These are phyloP conservation scores for Sebastiscus tertius DNA, from an alignment of 2,797 vertebrate species.

Conservation along the genomic window DNA sequence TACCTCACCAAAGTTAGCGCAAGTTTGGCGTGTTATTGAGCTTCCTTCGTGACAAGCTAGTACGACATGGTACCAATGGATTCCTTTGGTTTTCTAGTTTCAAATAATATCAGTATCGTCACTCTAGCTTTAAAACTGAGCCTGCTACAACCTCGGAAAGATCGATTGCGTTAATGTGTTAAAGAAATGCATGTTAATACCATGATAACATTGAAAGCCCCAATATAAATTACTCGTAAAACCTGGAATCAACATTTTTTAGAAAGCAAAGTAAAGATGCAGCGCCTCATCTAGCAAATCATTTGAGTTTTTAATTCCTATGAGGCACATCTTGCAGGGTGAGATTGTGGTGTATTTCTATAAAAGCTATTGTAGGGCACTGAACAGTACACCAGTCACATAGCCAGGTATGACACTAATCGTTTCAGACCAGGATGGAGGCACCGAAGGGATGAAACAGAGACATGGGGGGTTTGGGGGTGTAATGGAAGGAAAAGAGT, in stretches of 20 bases:
- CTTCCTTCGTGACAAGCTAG: accelerated
- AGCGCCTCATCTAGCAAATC: not conserved
- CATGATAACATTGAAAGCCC: too few relatives aligned
- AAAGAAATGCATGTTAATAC: accelerated
- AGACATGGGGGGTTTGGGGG: constrained; percentile 6
- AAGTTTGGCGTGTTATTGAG: too few relatives aligned
- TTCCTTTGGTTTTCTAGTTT: too few relatives aligned
- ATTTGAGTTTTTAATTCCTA: not conserved
- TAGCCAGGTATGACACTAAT: constrained; percentile 74
- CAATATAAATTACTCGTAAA: too few relatives aligned
- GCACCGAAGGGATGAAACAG: constrained; percentile 50
- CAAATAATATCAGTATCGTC: too few relatives aligned
- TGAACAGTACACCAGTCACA: constrained; percentile 40
- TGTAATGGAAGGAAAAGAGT: constrained; percentile 65
- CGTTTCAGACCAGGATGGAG: constrained; percentile 60
- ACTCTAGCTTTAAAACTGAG: too few relatives aligned
- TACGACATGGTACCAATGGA: too few relatives aligned
- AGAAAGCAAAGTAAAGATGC: too few relatives aligned
- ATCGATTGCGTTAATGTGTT: too few relatives aligned
- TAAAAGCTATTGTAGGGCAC: constrained; percentile 15
- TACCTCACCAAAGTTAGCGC: too few relatives aligned
- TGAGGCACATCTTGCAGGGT: not conserved
- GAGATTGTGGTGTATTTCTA: constrained; percentile 6
- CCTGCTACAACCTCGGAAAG: too few relatives aligned
- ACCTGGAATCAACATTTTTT: accelerated